phyloP scores from a whole-genome alignment of 1,140 invertebrate genomes.

The Euwallacea fornicatus region DNA sequence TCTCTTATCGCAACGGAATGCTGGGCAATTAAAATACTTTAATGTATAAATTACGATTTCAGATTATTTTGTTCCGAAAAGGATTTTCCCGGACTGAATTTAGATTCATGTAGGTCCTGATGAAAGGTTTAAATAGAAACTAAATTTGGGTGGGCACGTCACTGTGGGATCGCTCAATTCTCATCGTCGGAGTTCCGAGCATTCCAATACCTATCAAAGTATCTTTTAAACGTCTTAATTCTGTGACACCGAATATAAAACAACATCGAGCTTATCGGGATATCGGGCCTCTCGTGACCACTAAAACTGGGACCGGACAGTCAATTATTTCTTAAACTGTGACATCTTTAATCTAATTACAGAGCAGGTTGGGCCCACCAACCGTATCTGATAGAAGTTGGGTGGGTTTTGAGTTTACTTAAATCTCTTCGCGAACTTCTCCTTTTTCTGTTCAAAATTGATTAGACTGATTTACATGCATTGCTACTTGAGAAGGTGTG shows the following conservation, averaged over 20 bases:
- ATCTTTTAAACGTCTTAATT: conserved; percentile 45
- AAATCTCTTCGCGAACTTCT: conserved; percentile 13
- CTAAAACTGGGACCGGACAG: conserved; percentile 42
- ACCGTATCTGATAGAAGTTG: conserved; percentile 38
- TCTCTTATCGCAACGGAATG: too few species aligned
- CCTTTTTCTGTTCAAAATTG: conserved; percentile 12
- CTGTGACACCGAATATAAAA: conserved; percentile 45
- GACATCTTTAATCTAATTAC: conserved; percentile 54
- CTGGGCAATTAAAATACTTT: too few species aligned
- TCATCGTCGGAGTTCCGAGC: conserved; percentile 26
- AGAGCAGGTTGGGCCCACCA: conserved; percentile 47
- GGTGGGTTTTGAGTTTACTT: conserved; percentile 28
- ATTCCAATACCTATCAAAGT: conserved; percentile 37
- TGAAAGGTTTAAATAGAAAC: too few species aligned
- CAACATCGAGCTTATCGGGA: conserved; percentile 42
- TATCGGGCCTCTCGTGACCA: conserved; percentile 36
- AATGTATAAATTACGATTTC: too few species aligned
- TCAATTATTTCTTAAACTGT: conserved; percentile 54
- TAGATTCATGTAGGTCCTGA: too few species aligned
- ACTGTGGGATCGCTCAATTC: conserved; percentile 11
- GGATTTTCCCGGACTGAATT: too few species aligned
- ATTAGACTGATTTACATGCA: conserved; percentile 19
- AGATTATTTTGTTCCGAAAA: too few species aligned
- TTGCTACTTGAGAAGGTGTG: neutral
- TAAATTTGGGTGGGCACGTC: conserved; percentile 3